Conservation (phyloP, 2,113 vertebrate species). For the Progne subis region DNA sequence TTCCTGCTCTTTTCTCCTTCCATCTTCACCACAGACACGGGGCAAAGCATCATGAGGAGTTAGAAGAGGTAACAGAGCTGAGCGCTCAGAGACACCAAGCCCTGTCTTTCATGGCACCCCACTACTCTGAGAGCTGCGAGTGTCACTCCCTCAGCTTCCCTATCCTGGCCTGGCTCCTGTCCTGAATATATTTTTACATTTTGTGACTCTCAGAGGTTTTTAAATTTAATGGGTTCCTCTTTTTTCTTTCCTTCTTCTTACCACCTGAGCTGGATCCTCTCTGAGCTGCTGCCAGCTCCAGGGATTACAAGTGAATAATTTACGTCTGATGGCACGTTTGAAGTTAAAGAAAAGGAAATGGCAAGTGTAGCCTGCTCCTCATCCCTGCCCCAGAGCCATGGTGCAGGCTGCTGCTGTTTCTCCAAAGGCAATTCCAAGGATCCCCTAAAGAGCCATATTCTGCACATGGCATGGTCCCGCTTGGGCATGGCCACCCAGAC, state of each 20-base stretch:
- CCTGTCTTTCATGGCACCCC: background rate
- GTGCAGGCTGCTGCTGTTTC: background rate
- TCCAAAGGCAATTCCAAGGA: background rate
- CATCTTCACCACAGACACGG: background rate
- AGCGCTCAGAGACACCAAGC: background rate
- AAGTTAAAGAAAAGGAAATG: constrained; percentile 50
- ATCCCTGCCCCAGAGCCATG: background rate
- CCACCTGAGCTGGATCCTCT: constrained; percentile 72
- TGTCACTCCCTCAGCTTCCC: background rate
- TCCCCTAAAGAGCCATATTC: background rate
- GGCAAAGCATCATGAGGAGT: background rate
- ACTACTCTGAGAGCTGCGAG: background rate
- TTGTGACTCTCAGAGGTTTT: constrained; percentile 68
- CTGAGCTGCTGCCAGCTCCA: constrained; percentile 55
- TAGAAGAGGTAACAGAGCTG: background rate
- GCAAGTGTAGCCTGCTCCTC: constrained; percentile 2
- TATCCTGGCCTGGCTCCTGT: background rate
- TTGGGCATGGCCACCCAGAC: background rate
- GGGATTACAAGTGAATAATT: constrained; percentile 76
- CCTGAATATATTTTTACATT: constrained; percentile 61
- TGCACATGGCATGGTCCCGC: background rate
- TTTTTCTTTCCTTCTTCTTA: constrained; percentile 49
- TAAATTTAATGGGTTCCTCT: constrained; percentile 71
- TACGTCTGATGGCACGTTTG: constrained; percentile 61
- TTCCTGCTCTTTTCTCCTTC: background rate